Evolutionary conservation across 2,888 invertebrate genomes (phyloP), one percentile per base, ranked within the genome.

Genomic region (Sympetrum striolatum): DNA sequence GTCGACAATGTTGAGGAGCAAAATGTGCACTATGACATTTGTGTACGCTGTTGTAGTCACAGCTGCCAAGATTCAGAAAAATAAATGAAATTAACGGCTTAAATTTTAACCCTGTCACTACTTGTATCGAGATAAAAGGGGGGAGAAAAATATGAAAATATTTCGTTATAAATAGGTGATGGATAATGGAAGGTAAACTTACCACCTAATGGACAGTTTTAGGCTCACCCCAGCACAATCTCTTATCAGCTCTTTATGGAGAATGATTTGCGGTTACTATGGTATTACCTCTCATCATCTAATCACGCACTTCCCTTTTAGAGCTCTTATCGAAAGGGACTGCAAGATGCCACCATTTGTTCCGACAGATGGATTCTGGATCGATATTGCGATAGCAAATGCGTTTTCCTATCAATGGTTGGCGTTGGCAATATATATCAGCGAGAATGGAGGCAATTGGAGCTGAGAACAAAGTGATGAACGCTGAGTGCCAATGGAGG

Each of bases 291-390:
- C n/a, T 25, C 31, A 25, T 31, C 14, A 25, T 31, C 60, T 22
- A n/a, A 60, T 60, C n/a, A 60, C 60, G n/a, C 35, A 82, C 58
- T 35, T 53, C 44, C 86, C 86, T 82, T 64, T 37, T 58, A 53
- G 22, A 60, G 35, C 60, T 35, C 86, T 86, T 86, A 86, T 86
- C 86, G 18, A 64, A 64, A 35, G 18, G 53, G 37, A 35, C 37
- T 64, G 64, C 60, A 86, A 39, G 64, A 86, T 86, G 86, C 60
- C 86, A 64, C 86, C 60, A 18, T 58, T 31, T 64, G 37, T 14
- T n/a, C 60, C 86, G 60, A 86, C 86, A 86, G 86, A 86, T 86
- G 86, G 86, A 86, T 60, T 37, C 86, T 31, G 12, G 37, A 86
- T 86, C 86, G 86, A 22, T 14, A 4, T 73, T 14, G 73, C 73